These are phyloP conservation scores for Pseudococcus jackbeardsleyi DNA, from an alignment of 2,888 invertebrate species.

Conservation along the genomic window DNA sequence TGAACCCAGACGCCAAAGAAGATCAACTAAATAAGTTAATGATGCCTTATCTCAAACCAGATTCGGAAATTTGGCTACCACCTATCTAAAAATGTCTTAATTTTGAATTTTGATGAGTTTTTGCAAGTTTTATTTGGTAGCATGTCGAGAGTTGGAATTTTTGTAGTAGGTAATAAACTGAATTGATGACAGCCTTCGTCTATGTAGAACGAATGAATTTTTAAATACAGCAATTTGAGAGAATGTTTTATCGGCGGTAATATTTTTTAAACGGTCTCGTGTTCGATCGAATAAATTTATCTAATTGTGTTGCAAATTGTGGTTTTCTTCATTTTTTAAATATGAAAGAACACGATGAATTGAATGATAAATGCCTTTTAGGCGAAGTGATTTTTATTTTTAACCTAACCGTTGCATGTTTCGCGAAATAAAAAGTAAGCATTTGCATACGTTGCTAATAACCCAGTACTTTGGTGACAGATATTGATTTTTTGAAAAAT, in stretches of 20 bases:
- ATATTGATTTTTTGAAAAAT: background rate
- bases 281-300: background rate
- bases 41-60: conserved; percentile 50
- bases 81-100: conserved; percentile 1
- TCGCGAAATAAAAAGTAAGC: background rate
- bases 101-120: background rate
- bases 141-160: background rate
- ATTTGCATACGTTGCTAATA: conserved; percentile 1
- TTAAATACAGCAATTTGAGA: background rate
- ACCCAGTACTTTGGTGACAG: background rate
- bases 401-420: background rate
- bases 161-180: background rate
- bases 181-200: background rate
- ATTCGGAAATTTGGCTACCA: conserved; percentile 64
- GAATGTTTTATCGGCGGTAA: background rate
- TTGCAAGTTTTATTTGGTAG: background rate
- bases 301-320: background rate
- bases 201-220: background rate
- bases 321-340: background rate
- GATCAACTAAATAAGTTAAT: conserved; percentile 42
- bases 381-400: background rate
- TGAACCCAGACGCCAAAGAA: conserved; percentile 16
- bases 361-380: background rate
- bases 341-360: background rate
- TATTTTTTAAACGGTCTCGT: background rate